Percentiles rank a stretch among this genome's conserved stretches.
Evolutionary conservation across 2,113 vertebrate species (phyloP).

Genomic region (Hypocryptadius cinnamomeus): DNA sequence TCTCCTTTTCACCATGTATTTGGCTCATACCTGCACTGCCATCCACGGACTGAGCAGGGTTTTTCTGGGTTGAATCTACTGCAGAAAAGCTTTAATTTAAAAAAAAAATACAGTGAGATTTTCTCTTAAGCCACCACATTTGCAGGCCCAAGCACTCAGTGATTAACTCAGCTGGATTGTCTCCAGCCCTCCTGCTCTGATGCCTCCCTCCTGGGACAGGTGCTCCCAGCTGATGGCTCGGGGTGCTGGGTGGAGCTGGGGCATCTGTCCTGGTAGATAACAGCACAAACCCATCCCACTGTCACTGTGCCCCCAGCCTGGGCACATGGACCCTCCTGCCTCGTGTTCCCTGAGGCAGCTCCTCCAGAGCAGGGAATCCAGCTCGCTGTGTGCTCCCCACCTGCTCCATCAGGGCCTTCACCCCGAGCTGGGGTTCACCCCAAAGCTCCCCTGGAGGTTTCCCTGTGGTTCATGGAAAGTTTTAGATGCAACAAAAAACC

Average conservation of each 20-base stretch:
- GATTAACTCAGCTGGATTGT: not conserved
- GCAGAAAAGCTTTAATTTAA: not conserved
- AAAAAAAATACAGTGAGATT: not conserved
- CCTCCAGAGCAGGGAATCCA: fast-evolving
- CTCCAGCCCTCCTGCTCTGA: not conserved
- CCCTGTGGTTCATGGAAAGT: not conserved
- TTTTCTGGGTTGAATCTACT: not conserved
- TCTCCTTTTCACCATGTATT: not conserved
- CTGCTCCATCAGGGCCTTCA: not conserved
- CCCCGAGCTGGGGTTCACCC: not conserved
- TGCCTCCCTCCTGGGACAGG: not conserved
- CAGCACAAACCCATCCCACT: not conserved
- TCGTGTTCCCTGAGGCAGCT: fast-evolving
- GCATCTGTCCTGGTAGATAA: not conserved
- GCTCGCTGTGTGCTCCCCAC: fast-evolving
- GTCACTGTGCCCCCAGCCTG: not conserved
- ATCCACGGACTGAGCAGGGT: not conserved
- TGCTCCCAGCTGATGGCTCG: not conserved
- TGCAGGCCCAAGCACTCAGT: not conserved
- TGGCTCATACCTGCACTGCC: not conserved
- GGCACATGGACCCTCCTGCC: not conserved
- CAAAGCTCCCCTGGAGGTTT: not conserved
- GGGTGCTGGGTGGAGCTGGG: not conserved
- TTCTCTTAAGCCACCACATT: not conserved
- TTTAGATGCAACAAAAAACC: not conserved